Base-by-base conservation (phyloP, 37 sponge, comb jelly and placozoan genomes). In the Spongia lamella region DNA sequence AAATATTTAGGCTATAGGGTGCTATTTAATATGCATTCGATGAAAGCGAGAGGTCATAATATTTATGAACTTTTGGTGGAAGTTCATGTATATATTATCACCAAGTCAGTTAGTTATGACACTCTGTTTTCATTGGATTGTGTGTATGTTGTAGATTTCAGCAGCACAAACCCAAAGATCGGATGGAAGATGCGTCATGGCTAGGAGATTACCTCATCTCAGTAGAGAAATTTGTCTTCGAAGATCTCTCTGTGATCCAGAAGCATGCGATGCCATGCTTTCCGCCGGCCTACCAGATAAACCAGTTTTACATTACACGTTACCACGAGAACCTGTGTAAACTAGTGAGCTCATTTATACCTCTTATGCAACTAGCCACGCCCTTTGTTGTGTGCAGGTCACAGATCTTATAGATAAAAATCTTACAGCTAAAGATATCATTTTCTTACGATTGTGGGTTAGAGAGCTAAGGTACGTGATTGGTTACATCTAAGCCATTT, bases 231-330 rank as follows among this genome's bases (percentile, higher is more conserved):
- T 20, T 69, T 29, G 66, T 78, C 20, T 38, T 36, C 9, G 60
- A 76, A 22, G 80, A 81, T 50, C 70, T 85, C 36, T 34, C 70
- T 20, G 66, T 50, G 31, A 67, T 90, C 53, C 77, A 73, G 43
- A 72, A 84, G n/a, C 25, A 76, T 5, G 88, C 78, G 4, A 29
- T 3, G 7, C 1, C 53, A 29, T 77, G 78, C 70, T 88, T 88
- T 40, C 88, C 88, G 32, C 80, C 85, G 0, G 60, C 49, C 36
- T 94, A 90, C 68, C 49, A 87, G 30, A 90, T 94, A 24, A 47
- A 87, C 58, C 69, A 72, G 53, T 75, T 74, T 53, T 94, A 81
- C 72, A 62, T 94, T 0, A 70, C 60, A 50, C 38, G 61, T 32
- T 90, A 90, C 74, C 88, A 90, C 33, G 39, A 47, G 27, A 72